Evolutionary conservation across 2,797 vertebrate species (phyloP), one percentile per base, ranked within the genome.

Genomic region (Buphagus erythrorhynchus): DNA sequence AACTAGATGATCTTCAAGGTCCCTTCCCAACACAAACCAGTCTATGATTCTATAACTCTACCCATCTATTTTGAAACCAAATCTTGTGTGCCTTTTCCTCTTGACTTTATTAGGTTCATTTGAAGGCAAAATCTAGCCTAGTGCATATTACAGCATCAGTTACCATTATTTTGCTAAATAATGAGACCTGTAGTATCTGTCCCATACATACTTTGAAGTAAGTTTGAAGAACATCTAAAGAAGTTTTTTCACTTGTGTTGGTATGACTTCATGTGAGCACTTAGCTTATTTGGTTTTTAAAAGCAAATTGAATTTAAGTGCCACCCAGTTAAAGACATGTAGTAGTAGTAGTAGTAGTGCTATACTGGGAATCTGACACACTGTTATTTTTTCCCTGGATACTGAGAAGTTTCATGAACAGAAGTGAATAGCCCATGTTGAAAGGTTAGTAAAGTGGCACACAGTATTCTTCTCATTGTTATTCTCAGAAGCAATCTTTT

Each of bases 401-500:
- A 28, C 11, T 28, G 21, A 16, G 8, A 59, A 28, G 9, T 49
- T 78, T 65, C 73, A 35, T 46, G 35, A 69, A 61, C n/a, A 69
- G 45, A 67, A 45, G 10, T 6, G 11, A 54, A 57, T 40, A 49
- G 35, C 40, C 33, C 42, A 28, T 74, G 11, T 49, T 69, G 24
- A 85, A 75, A 74, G 40, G 36, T 62, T 48, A 77, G 49, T 52
- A 65, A 91, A 42, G 40, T 80, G 59, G 55, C 13, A 43, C 51
- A 48, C 12, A 62, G 26, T 52, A 88, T 79, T 55, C 29, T 79
- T 55, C 79, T 92, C 13, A 61, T 76, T 92, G 52, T 75, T 65
- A 35, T 91, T 96, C 88, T 71, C 68, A 77, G 69, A 89, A 96
- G 43, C 38, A 88, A 86, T 97, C 59, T 84, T 92, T 80, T 90